phyloP scores from a whole-genome alignment of 1,140 invertebrate species.

The Nasonia vitripennis region DNA sequence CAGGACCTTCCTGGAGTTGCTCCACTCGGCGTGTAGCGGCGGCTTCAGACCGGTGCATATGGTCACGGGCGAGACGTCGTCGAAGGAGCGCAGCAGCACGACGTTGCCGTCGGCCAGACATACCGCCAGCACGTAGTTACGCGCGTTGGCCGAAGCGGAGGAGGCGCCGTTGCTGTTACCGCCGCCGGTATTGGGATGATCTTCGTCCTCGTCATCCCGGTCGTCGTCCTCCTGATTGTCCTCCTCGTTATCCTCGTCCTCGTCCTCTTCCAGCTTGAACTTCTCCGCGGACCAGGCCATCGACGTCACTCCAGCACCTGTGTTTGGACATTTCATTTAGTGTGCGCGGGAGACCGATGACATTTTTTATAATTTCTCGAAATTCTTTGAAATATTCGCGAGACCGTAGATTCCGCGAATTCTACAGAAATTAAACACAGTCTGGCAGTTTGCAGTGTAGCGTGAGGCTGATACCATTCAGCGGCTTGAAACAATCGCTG shows the following conservation, averaged over 20 bases:
- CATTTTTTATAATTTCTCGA: neutral
- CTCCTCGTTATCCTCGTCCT: slow-evolving; percentile 77
- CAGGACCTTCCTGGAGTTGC: slow-evolving; percentile 93
- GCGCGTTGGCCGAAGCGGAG: slow-evolving; percentile 45
- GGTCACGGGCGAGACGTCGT: slow-evolving; percentile 92
- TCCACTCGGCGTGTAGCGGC: slow-evolving; percentile 94
- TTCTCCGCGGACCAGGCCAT: slow-evolving; percentile 98
- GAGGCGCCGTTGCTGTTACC: neutral
- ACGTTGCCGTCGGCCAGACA: slow-evolving; percentile 92
- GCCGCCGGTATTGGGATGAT: neutral
- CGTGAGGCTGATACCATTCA: slow-evolving; percentile 38
- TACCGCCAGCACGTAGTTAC: slow-evolving; percentile 88
- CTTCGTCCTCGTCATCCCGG: slow-evolving; percentile 23
- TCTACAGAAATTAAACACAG: neutral
- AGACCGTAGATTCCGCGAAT: neutral
- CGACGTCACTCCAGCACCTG: slow-evolving; percentile 87
- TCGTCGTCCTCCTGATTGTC: slow-evolving; percentile 28
- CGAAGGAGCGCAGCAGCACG: slow-evolving; percentile 91
- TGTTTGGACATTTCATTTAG: neutral
- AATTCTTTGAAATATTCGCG: too few species aligned
- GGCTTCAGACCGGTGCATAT: slow-evolving; percentile 89
- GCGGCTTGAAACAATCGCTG: slow-evolving; percentile 9
- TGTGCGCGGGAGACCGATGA: neutral
- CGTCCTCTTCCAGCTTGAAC: slow-evolving; percentile 97
- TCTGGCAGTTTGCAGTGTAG: slow-evolving; percentile 34